A percentile compares a stretch with the other conserved stretches of the same genome.
These are phyloP conservation scores for Troides helena DNA, from an alignment of 2,888 invertebrate species.

Conservation along the genomic window DNA sequence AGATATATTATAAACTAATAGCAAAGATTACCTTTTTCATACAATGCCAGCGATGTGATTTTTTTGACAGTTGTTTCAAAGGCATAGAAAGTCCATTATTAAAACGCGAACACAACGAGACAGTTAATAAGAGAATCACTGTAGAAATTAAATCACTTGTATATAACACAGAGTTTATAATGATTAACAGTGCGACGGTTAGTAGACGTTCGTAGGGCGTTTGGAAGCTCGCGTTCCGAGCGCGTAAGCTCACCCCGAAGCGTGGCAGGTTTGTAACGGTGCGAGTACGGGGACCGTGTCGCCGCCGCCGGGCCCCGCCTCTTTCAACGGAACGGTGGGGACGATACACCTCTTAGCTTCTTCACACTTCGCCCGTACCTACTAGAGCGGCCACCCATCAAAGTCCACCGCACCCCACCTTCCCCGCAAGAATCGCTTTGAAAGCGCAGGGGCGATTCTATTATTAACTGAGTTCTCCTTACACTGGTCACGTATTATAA, in stretches of 20 bases:
- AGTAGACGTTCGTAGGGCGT: constrained; percentile 29
- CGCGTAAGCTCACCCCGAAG: constrained; percentile 68
- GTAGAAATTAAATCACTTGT: constrained; percentile 28
- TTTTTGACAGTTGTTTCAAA: constrained; percentile 9
- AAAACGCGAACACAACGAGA: constrained; percentile 6
- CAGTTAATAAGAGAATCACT: neutral
- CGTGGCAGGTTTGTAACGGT: constrained; percentile 68
- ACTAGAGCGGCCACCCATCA: constrained; percentile 59
- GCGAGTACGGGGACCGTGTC: constrained; percentile 49
- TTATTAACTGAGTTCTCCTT: constrained; percentile 43
- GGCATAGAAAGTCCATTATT: constrained; percentile 24
- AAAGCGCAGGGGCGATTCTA: constrained; percentile 24
- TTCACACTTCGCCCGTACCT: constrained; percentile 75
- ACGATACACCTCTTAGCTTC: constrained; percentile 76
- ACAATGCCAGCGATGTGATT: constrained; percentile 28
- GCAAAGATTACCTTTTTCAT: constrained; percentile 24
- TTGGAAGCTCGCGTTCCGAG: constrained; percentile 35
- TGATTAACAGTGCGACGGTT: constrained; percentile 47
- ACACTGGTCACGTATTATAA: constrained; percentile 45
- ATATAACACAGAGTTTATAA: constrained; percentile 37
- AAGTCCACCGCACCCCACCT: constrained; percentile 49
- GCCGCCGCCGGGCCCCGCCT: constrained; percentile 60
- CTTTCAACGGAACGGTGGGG: constrained; percentile 62
- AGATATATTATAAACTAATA: constrained; percentile 6
- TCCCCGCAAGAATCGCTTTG: constrained; percentile 15